These are phyloP conservation scores for Drosophila elegans DNA, from an alignment of 1,140 invertebrate genomes.

Conservation along the genomic window DNA sequence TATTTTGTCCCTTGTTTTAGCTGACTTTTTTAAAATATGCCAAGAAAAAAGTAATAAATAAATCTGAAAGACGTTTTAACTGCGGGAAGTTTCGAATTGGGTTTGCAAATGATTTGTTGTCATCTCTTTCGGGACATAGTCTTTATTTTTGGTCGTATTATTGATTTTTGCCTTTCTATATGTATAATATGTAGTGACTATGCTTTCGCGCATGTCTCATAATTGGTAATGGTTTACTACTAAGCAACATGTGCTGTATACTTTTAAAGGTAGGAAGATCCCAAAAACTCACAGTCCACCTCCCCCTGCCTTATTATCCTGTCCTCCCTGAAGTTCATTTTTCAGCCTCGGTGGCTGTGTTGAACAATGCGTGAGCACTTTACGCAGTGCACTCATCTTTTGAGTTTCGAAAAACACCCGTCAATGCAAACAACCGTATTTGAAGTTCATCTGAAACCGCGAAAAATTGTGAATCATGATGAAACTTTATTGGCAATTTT, in stretches of 20 bases:
- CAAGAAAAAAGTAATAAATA: too few relatives aligned
- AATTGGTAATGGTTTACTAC: slow-evolving; percentile 28
- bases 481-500: slow-evolving; percentile 61
- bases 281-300: not conserved
- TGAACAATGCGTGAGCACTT: slow-evolving; percentile 38
- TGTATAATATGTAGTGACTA: slow-evolving; percentile 16
- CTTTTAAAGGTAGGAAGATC: not conserved
- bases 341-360: slow-evolving; percentile 35
- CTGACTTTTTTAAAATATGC: too few relatives aligned
- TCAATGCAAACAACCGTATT: slow-evolving; percentile 69
- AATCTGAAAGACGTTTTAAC: too few relatives aligned
- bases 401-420: slow-evolving; percentile 12
- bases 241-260: slow-evolving; percentile 29
- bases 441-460: slow-evolving; percentile 49
- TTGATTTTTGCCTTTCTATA: slow-evolving; percentile 45
- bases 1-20: not conserved
- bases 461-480: slow-evolving; percentile 62
- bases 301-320: not conserved
- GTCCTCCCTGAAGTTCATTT: slow-evolving; percentile 17
- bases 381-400: slow-evolving; percentile 3
- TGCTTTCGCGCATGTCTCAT: slow-evolving; percentile 27
- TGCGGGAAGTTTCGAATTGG: too few relatives aligned
- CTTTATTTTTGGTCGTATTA: slow-evolving; percentile 30
- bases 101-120: slow-evolving; percentile 22
- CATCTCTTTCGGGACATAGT: slow-evolving; percentile 17